Conservation (phyloP, 2,888 invertebrate genomes). For the Chrysopilus asiliformis region DNA sequence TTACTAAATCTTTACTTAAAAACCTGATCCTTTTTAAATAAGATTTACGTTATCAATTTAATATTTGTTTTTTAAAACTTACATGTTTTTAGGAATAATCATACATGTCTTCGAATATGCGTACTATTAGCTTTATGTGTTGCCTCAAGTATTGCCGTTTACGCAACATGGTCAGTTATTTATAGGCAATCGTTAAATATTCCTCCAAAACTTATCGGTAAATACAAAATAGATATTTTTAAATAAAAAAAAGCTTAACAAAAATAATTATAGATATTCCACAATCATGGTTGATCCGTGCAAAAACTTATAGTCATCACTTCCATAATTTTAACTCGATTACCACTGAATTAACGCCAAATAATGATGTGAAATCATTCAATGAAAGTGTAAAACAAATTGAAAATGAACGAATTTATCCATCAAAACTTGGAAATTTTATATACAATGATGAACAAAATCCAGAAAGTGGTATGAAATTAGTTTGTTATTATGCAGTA, state of each 20-base stretch:
- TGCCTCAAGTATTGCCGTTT: slow-evolving; percentile 21
- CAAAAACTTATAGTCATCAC: slow-evolving; percentile 18
- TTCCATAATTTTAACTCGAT: slow-evolving; percentile 2
- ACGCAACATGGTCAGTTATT: slow-evolving; percentile 22
- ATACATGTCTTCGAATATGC: slow-evolving; percentile 14
- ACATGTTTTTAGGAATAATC: slow-evolving; percentile 12
- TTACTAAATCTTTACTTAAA: too few species aligned
- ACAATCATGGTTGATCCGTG: slow-evolving; percentile 21
- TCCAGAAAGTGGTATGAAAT: slow-evolving; percentile 17
- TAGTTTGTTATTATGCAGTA: slow-evolving; percentile 60
- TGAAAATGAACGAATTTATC: slow-evolving; percentile 17
- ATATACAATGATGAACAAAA: slow-evolving; percentile 12
- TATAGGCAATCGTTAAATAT: slow-evolving; percentile 20
- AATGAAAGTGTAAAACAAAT: slow-evolving; percentile 12
- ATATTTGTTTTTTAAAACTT: too few species aligned
- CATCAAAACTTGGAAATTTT: slow-evolving; percentile 17
- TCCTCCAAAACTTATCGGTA: slow-evolving; percentile 22
- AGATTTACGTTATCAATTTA: too few species aligned
- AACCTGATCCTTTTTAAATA: neutral
- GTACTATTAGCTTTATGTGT: slow-evolving; percentile 14
- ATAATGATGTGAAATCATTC: neutral
- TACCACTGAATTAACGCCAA: neutral
- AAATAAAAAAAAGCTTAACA: neutral
- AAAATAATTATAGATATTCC: slow-evolving; percentile 19
- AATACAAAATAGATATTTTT: slow-evolving; percentile 2